Conservation (phyloP, 2,888 invertebrate genomes). For the Drosophila maculinotata region DNA sequence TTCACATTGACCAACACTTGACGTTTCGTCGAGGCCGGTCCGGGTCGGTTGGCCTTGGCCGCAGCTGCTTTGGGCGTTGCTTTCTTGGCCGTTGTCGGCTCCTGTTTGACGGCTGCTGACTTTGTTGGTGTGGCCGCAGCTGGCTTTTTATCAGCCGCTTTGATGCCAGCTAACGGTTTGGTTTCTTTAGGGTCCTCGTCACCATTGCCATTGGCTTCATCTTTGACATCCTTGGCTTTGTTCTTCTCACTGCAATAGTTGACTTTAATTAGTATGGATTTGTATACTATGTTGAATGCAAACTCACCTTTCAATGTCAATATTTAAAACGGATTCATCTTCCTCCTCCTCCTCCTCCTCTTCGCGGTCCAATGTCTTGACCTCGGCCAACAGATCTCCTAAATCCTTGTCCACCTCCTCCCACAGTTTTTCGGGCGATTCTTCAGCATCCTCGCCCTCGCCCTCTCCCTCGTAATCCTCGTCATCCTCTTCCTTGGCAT, state of each 20-base stretch:
- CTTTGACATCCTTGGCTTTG: conserved; percentile 81
- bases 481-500: conserved; percentile 82
- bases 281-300: not conserved
- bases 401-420: conserved; percentile 93
- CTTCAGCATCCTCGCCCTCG: conserved; percentile 87
- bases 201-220: conserved; percentile 68
- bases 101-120: conserved; percentile 19
- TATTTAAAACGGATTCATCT: conserved; percentile 87
- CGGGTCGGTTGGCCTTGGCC: conserved; percentile 57
- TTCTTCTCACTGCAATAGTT: conserved; percentile 86
- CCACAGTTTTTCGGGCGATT: conserved; percentile 89
- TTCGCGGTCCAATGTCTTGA: conserved; percentile 88
- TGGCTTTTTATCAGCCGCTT: conserved; percentile 42
- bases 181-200: conserved; percentile 53
- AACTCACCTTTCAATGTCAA: conserved; percentile 86
- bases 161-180: conserved; percentile 18
- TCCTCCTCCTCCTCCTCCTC: conserved; percentile 89
- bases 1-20: conserved; percentile 67
- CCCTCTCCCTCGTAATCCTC: conserved; percentile 88
- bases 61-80: conserved; percentile 44
- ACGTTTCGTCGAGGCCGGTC: conserved; percentile 66
- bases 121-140: conserved; percentile 32
- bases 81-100: conserved; percentile 45
- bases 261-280: not conserved
- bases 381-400: conserved; percentile 90